Percentiles rank a stretch among this genome's conserved stretches.
These are phyloP conservation scores for Apodemus sylvaticus DNA, from an alignment of 2,113 vertebrate species.

Conservation along the genomic window DNA sequence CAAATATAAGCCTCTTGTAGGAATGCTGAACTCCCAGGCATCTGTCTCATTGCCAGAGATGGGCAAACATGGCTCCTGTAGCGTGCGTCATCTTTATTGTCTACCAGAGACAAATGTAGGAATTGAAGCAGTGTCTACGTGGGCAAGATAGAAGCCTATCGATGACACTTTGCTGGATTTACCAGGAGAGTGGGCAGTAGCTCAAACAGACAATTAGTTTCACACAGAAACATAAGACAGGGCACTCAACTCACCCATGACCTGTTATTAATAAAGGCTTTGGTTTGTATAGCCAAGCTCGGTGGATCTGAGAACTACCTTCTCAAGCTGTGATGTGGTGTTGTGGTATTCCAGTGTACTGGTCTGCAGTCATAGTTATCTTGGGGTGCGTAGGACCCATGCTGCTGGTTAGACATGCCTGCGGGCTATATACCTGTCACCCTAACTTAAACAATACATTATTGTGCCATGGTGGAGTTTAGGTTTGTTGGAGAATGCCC, in stretches of 20 bases:
- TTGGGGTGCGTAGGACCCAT: neutral
- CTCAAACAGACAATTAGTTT: neutral
- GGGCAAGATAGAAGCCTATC: neutral
- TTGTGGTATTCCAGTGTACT: too few relatives aligned
- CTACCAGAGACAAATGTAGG: neutral
- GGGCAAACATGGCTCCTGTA: neutral
- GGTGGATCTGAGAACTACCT: neutral
- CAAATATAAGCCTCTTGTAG: neutral
- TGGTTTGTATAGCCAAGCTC: neutral
- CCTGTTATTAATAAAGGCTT: neutral
- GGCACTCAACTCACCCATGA: neutral
- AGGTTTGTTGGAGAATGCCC: neutral
- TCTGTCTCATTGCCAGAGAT: neutral
- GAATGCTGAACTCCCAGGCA: neutral
- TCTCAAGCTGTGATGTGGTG: neutral
- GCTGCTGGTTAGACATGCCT: neutral
- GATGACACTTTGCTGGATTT: neutral
- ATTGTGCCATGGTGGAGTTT: neutral
- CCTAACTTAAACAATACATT: neutral
- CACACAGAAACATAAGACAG: neutral
- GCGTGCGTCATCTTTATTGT: neutral
- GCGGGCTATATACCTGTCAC: neutral
- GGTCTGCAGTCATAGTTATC: too few relatives aligned
- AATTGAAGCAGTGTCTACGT: neutral
- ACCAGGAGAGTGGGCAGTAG: neutral